phyloP scores from a whole-genome alignment of 92 coral and sea anemone species.

The Porites rus region DNA sequence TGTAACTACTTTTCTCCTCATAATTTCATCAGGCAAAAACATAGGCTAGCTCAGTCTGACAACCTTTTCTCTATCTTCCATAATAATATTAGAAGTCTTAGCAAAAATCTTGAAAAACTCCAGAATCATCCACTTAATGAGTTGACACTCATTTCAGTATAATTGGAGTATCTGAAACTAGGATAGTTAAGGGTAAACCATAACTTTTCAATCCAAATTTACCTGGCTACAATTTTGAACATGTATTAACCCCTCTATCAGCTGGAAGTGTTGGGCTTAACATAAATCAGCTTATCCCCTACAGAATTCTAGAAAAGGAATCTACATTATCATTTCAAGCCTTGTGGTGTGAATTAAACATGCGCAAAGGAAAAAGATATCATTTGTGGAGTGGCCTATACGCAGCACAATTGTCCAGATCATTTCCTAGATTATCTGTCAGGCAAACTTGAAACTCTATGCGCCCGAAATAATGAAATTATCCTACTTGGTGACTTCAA shows the following conservation, averaged over 20 bases:
- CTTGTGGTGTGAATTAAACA: too few relatives aligned
- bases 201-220: constrained; percentile 34
- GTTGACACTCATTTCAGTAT: too few relatives aligned
- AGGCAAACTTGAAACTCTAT: too few relatives aligned
- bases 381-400: too few relatives aligned
- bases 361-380: too few relatives aligned
- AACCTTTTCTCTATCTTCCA: background rate
- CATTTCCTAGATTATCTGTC: too few relatives aligned
- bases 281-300: background rate
- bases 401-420: too few relatives aligned
- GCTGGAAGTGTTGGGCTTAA: constrained; percentile 64
- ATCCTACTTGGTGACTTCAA: too few relatives aligned
- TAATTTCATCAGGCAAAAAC: background rate
- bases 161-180: too few relatives aligned
- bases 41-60: background rate
- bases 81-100: background rate
- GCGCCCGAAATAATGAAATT: too few relatives aligned
- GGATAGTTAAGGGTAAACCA: constrained; percentile 6
- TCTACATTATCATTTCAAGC: too few relatives aligned
- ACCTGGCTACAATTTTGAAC: constrained; percentile 65
- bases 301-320: too few relatives aligned
- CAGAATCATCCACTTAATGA: constrained; percentile 56
- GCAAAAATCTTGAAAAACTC: constrained; percentile 47
- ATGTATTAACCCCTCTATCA: constrained; percentile 61
- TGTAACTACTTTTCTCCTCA: constrained; percentile 43